A percentile compares a stretch with the other conserved stretches of the same genome.
phyloP scores from a whole-genome alignment of 2,888 invertebrate genomes.

The Cerastis leucographa region DNA sequence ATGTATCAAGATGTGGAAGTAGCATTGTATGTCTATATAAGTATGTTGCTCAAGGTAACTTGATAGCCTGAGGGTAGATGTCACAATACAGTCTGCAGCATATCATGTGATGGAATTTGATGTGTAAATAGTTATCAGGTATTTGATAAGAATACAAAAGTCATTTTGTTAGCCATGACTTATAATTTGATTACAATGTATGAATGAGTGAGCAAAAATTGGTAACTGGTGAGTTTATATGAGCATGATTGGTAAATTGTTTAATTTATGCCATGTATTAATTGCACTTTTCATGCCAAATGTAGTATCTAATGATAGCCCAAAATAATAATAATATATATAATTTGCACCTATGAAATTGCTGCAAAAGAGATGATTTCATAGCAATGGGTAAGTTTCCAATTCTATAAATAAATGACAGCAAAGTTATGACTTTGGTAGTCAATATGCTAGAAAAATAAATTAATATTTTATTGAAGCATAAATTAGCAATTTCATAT shows the following conservation, averaged over 20 bases:
- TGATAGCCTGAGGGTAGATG: constrained; percentile 44
- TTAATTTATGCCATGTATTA: neutral
- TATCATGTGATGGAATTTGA: constrained; percentile 35
- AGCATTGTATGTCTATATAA: constrained; percentile 74
- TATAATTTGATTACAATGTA: constrained; percentile 20
- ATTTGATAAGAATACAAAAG: constrained; percentile 24
- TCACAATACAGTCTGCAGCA: constrained; percentile 26
- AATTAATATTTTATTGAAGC: neutral
- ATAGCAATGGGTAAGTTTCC: constrained; percentile 45
- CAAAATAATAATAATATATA: constrained; percentile 24
- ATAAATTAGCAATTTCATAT: neutral
- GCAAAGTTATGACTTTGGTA: constrained; percentile 23
- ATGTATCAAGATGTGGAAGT: constrained; percentile 68
- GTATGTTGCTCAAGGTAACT: constrained; percentile 69
- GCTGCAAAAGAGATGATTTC: constrained; percentile 40
- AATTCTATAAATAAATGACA: constrained; percentile 63
- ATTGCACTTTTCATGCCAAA: neutral
- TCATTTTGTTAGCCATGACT: constrained; percentile 21
- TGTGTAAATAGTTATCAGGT: constrained; percentile 31
- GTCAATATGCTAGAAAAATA: constrained; percentile 2
- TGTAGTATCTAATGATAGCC: constrained; percentile 5
- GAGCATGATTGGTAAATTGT: neutral
- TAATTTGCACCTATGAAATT: constrained; percentile 22
- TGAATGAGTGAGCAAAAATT: constrained; percentile 32
- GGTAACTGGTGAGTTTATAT: neutral